Evolutionary conservation across 2,797 vertebrate species (phyloP), one percentile per base, ranked within the genome.

Genomic region (Syndactyla subalaris): DNA sequence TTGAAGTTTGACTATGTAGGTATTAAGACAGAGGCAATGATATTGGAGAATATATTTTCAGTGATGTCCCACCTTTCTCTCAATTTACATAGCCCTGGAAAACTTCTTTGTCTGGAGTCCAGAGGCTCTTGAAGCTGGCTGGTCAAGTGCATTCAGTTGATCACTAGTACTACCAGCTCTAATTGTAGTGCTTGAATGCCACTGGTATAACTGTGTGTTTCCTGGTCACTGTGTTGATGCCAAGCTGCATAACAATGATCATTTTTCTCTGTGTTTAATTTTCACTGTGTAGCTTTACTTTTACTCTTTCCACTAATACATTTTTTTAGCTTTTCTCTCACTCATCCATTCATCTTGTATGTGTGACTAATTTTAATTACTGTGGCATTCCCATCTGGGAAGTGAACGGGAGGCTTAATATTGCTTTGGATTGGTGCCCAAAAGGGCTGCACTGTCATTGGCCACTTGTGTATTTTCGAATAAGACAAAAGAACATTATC

Each of bases 281-380:
- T 91, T 89, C 52, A 29, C 46, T 76, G 14, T 77, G 34, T 80
- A 85, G 24, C 39, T 88, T 39, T 32, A 67, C 72, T 89, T 94
- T 83, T 85, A 67, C 45, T 49, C 41, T 63, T 96, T 45, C 66
- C 32, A 85, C 80, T 88, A 88, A 78, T 91, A 89, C 8, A 66
- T 78, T 92, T 92, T 66, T 90, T 88, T 48, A 79, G 63, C 41
- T 86, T 88, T 92, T 77, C 57, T 55, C 62, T 92, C 58, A 66
- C 51, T 89, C 46, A 92, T 73, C 72, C 58, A 83, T 36, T 92
- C 39, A 78, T 87, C 68, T 88, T 85, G 14, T 75, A 80, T 89
- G 78, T 88, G 87, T 91, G 89, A 93, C 91, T 94, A 80, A 84
- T 91, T 95, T 96, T 97, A 97, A 96, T 92, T 85, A 85, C 57